Conservation (phyloP, 1,140 invertebrate genomes). For the Drosophila saltans region DNA sequence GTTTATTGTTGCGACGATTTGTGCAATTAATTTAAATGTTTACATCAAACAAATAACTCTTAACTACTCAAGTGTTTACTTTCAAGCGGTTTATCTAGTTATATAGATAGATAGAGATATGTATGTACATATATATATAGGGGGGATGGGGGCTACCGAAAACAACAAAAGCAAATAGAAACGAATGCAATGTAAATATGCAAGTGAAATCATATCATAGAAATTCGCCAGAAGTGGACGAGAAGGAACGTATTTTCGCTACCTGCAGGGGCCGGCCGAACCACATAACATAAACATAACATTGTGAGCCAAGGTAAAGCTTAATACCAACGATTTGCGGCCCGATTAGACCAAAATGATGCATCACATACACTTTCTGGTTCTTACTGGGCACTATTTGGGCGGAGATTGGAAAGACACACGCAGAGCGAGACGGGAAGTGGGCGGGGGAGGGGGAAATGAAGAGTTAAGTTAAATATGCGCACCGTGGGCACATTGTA, state of each 20-base stretch:
- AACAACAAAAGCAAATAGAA: constrained; percentile 56
- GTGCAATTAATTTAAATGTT: constrained; percentile 33
- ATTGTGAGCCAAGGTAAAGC: constrained; percentile 45
- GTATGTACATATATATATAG: constrained; percentile 9
- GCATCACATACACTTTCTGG: constrained; percentile 54
- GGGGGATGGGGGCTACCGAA: constrained; percentile 18
- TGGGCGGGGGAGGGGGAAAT: not conserved
- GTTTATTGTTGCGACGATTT: not conserved
- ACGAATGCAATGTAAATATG: constrained; percentile 66
- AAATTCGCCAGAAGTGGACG: constrained; percentile 56
- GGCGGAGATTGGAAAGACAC: constrained; percentile 33
- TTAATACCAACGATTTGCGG: constrained; percentile 78
- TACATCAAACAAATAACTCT: constrained; percentile 11
- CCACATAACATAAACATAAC: constrained; percentile 67
- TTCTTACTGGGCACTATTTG: not conserved
- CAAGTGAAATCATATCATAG: constrained; percentile 59
- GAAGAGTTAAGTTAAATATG: constrained; percentile 56
- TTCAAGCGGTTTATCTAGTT: constrained; percentile 24
- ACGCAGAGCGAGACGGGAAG: constrained; percentile 50
- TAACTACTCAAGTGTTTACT: constrained; percentile 11
- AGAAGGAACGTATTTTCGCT: constrained; percentile 13
- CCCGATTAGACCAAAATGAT: constrained; percentile 78
- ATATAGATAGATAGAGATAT: constrained; percentile 10
- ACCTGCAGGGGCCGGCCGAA: constrained; percentile 22
- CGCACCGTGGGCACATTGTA: constrained; percentile 65